Conservation (phyloP, 2,797 vertebrate species). For the Sebastes vulpes region DNA sequence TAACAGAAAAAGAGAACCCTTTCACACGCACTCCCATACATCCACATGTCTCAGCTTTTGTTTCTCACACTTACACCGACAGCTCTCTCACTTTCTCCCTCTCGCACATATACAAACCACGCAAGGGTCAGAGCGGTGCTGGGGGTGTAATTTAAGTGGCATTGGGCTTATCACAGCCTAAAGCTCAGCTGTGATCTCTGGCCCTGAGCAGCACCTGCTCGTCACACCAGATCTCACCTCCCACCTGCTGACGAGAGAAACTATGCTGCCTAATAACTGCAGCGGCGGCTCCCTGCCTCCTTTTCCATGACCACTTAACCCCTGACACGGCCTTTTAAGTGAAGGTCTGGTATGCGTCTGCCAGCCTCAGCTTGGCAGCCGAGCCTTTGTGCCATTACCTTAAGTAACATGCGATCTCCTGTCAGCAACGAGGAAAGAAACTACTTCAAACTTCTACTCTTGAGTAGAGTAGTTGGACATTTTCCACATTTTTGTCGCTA, state of each 20-base stretch:
- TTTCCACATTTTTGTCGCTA: conserved; percentile 24
- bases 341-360: conserved; percentile 81
- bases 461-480: conserved; percentile 7
- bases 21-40: conserved; percentile 29
- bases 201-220: conserved; percentile 75
- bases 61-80: conserved; percentile 71
- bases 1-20: conserved; percentile 23
- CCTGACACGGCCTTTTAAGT: conserved; percentile 78
- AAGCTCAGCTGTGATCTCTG: conserved; percentile 76
- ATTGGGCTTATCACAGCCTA: conserved; percentile 73
- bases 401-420: conserved; percentile 60
- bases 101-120: conserved; percentile 47
- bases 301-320: conserved; percentile 84
- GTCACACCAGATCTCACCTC: conserved; percentile 77
- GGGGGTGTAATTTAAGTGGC: conserved; percentile 80
- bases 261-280: conserved; percentile 79
- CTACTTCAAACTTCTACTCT: conserved; percentile 26
- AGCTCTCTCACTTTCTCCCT: conserved; percentile 63
- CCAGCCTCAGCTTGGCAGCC: conserved; percentile 66
- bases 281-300: conserved; percentile 65
- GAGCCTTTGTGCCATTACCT: conserved; percentile 63
- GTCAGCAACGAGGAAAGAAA: conserved; percentile 40
- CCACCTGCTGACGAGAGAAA: conserved; percentile 80
- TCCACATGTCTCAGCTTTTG: conserved; percentile 61
- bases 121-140: conserved; percentile 57